A percentile compares a stretch with the other conserved stretches of the same genome.
phyloP scores from a whole-genome alignment of 1,140 invertebrate genomes.

The Lepidotrigona ventralis region DNA sequence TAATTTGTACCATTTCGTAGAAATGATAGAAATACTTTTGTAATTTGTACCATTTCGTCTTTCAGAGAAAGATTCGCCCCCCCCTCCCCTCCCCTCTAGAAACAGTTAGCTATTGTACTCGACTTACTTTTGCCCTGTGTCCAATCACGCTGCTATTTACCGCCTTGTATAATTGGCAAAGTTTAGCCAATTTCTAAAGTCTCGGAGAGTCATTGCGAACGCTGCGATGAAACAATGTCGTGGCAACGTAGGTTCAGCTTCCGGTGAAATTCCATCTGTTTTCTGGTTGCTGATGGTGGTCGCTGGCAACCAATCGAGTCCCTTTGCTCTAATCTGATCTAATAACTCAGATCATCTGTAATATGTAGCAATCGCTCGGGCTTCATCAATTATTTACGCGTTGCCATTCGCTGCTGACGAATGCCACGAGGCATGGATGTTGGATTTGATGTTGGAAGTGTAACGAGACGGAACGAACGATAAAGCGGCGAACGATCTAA shows the following conservation, averaged over 20 bases:
- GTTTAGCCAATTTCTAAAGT: not conserved
- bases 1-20: not conserved
- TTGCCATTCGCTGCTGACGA: not conserved
- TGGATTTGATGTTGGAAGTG: constrained; percentile 4
- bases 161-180: not conserved
- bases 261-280: not conserved
- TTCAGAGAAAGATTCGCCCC: not conserved
- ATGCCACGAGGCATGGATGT: not conserved
- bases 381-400: constrained; percentile 21
- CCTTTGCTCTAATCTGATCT: not conserved
- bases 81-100: not conserved
- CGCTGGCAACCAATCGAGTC: too few species aligned
- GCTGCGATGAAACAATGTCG: not conserved
- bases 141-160: not conserved
- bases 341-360: not conserved
- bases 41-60: not conserved
- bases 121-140: too few species aligned
- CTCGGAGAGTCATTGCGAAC: not conserved
- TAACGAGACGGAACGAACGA: constrained; percentile 38
- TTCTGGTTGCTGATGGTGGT: not conserved
- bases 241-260: too few species aligned
- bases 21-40: not conserved
- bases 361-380: not conserved
- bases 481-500: constrained; percentile 10
- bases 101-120: not conserved